Percentiles rank a stretch among this genome's conserved stretches.
phyloP scores from a whole-genome alignment of 2,797 vertebrate genomes.

The Jordanella pulchra region DNA sequence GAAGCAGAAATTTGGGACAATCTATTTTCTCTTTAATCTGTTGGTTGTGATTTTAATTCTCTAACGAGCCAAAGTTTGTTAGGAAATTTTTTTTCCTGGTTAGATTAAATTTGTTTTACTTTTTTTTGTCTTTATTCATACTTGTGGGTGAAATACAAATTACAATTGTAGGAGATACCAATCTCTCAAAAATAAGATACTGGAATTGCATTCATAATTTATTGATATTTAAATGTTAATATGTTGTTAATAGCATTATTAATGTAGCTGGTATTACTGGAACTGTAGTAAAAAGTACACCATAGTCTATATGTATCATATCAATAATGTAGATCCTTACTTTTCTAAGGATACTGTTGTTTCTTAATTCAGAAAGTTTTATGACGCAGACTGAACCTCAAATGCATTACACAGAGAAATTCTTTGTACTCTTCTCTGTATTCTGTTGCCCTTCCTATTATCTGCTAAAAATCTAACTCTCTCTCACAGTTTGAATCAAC shows the following conservation, averaged over 20 bases:
- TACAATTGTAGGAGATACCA: neutral
- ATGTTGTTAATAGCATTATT: neutral
- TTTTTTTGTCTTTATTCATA: neutral
- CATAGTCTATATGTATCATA: neutral
- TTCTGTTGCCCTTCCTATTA: neutral
- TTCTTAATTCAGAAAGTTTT: neutral
- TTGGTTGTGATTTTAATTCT: conserved; percentile 16
- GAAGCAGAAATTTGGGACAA: conserved; percentile 6
- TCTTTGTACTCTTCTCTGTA: neutral
- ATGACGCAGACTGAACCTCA: neutral
- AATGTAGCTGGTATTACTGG: neutral
- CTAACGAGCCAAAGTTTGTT: neutral
- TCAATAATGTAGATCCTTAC: too few relatives aligned
- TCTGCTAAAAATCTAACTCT: neutral
- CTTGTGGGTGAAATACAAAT: neutral
- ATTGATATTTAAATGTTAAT: too few relatives aligned
- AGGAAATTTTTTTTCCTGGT: neutral
- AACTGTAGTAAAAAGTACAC: neutral
- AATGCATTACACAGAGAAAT: neutral
- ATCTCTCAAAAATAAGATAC: neutral
- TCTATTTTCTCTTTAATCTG: conserved; percentile 1
- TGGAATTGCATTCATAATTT: neutral
- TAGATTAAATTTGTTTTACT: neutral
- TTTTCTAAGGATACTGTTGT: too few relatives aligned
- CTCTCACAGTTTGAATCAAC: neutral